Base-by-base conservation (phyloP, 1,140 invertebrate species). In the Brachystomella parvula region DNA sequence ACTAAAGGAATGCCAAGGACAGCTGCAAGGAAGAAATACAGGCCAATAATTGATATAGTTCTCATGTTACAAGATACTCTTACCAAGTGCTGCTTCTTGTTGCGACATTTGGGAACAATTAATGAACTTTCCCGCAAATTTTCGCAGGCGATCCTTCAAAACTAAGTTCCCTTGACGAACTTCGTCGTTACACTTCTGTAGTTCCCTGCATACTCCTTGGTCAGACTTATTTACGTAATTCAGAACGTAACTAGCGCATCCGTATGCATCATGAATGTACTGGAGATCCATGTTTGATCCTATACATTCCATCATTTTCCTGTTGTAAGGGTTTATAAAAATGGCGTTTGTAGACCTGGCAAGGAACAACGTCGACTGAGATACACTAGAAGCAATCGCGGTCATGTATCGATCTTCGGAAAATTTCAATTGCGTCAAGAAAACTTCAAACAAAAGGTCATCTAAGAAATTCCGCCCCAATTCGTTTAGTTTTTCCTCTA, bases 11-110 rank as follows among this genome's bases (percentile, higher is more conserved):
- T 49, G 1, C 66, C 39, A 15, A 67, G 28, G 6, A 67, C 33
- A 0, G 21, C 29, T 19, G 24, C n/a, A n/a, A n/a, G n/a, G n/a
- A n/a, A n/a, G n/a, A n/a, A n/a, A n/a, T n/a, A n/a, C n/a, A n/a
- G n/a, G n/a, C n/a, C n/a, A n/a, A n/a, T n/a, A n/a, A n/a, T n/a
- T n/a, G n/a, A n/a, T n/a, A n/a, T n/a, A n/a, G n/a, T n/a, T n/a
- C n/a, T n/a, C n/a, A n/a, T n/a, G n/a, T n/a, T n/a, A n/a, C n/a
- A n/a, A n/a, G n/a, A n/a, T n/a, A n/a, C n/a, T n/a, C n/a, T n/a
- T n/a, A n/a, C 35, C 35, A 19, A 39, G 32, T n/a, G 61, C 61
- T 2, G 66, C 66, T 28, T 67, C 66, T 64, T 67, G 66, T 3
- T 39, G 39, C 3, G 49, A 59, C n/a, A 67, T 35, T 49, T 67